phyloP scores from a whole-genome alignment of 2,888 invertebrate genomes.

The Himalopsyche kuldschensis region DNA sequence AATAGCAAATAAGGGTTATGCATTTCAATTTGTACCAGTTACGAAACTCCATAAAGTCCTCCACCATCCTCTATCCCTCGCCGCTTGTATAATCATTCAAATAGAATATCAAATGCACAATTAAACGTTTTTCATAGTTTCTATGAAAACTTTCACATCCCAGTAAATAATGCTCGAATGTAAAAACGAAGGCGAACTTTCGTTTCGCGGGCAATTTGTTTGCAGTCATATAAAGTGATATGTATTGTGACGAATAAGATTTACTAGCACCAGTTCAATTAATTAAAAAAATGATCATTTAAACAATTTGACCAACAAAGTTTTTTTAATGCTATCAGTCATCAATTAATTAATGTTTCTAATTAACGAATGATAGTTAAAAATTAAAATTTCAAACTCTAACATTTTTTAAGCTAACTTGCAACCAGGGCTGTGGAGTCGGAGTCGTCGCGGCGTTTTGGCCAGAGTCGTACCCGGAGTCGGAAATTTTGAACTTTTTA shows the following conservation, averaged over 20 bases:
- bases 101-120: constrained; percentile 35
- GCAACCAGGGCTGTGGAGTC: too few relatives aligned
- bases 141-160: constrained; percentile 2
- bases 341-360: too few relatives aligned
- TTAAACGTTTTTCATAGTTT: constrained; percentile 26
- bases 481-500: too few relatives aligned
- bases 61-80: neutral
- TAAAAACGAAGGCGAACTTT: neutral
- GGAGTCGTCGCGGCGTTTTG: too few relatives aligned
- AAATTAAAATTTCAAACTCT: too few relatives aligned
- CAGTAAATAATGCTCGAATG: neutral
- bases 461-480: too few relatives aligned
- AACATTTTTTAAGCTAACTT: too few relatives aligned
- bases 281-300: too few relatives aligned
- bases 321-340: too few relatives aligned
- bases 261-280: too few relatives aligned
- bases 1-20: constrained; percentile 17
- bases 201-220: neutral
- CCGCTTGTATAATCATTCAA: constrained; percentile 28
- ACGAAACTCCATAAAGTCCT: constrained; percentile 27
- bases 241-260: neutral
- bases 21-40: constrained; percentile 37
- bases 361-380: too few relatives aligned
- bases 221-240: neutral
- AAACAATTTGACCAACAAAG: too few relatives aligned